Percentiles rank a stretch among this genome's conserved stretches.
Evolutionary conservation across 2,797 vertebrate genomes (phyloP).

Genomic region (Pangasius macronema): DNA sequence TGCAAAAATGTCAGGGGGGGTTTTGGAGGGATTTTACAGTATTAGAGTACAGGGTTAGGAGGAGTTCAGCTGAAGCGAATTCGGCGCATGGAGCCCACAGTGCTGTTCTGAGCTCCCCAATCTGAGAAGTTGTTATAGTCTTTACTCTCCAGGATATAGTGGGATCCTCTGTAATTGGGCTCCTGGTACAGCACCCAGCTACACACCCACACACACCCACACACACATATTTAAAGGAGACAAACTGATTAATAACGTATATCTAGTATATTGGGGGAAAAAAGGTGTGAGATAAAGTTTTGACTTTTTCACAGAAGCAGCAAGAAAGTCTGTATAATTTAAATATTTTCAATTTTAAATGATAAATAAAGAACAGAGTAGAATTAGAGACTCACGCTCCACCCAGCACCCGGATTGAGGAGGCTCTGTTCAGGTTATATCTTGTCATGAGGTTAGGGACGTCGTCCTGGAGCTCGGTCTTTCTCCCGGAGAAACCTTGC

Average conservation of each 20-base stretch:
- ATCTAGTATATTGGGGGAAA: neutral
- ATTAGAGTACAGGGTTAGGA: constrained; percentile 3
- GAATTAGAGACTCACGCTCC: constrained; percentile 72
- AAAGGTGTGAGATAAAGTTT: neutral
- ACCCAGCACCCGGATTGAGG: constrained; percentile 75
- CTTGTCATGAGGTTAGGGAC: constrained; percentile 79
- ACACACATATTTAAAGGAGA: neutral
- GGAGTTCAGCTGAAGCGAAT: constrained; percentile 72
- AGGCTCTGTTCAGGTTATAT: constrained; percentile 75
- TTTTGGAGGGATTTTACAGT: constrained; percentile 4
- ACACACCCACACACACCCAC: constrained; percentile 12
- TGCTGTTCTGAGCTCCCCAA: constrained; percentile 78
- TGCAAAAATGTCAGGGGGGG: constrained; percentile 27
- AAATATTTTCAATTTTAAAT: neutral
- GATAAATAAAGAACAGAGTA: neutral
- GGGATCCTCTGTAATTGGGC: constrained; percentile 77
- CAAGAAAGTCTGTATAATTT: neutral
- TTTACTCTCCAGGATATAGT: constrained; percentile 76
- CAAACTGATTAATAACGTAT: neutral
- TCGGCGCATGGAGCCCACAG: constrained; percentile 74
- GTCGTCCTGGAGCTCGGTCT: constrained; percentile 77
- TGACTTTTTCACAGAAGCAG: neutral
- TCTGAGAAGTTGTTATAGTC: constrained; percentile 78
- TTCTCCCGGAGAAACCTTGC: constrained; percentile 74
- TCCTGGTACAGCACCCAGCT: constrained; percentile 81